Conservation (phyloP, 2,113 vertebrate species). For the Pomatostomus ruficeps region DNA sequence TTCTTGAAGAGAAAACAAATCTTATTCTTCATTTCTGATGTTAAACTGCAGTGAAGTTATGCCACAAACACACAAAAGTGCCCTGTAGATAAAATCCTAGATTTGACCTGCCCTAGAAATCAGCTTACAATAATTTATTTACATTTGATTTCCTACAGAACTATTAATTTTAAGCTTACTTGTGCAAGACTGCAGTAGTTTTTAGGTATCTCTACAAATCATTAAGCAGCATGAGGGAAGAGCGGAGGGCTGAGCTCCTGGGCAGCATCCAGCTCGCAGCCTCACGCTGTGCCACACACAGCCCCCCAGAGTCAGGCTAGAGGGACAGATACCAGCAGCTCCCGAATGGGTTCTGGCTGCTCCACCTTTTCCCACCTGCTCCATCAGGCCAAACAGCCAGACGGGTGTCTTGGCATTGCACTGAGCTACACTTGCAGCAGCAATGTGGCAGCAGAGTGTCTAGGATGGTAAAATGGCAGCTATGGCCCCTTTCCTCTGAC, state of each 20-base stretch:
- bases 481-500: background rate
- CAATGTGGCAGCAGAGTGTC: background rate
- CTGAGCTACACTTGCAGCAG: background rate
- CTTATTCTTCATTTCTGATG: background rate
- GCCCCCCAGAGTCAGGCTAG: background rate
- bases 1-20: background rate
- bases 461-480: background rate
- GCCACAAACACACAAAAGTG: background rate
- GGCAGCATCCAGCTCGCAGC: fast-evolving
- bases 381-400: background rate
- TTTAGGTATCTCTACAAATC: background rate
- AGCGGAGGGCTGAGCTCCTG: background rate
- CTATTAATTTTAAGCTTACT: background rate
- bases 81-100: background rate
- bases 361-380: background rate
- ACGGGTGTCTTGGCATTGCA: background rate
- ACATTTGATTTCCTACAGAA: background rate
- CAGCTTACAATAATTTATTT: background rate
- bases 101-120: background rate
- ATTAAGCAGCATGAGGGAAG: fast-evolving
- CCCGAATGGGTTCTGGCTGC: background rate
- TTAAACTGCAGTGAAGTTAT: background rate
- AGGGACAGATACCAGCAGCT: background rate
- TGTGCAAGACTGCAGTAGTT: background rate
- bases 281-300: fast-evolving